Base-by-base conservation (phyloP, 2,113 vertebrate genomes). In the Dicentrarchus labrax region DNA sequence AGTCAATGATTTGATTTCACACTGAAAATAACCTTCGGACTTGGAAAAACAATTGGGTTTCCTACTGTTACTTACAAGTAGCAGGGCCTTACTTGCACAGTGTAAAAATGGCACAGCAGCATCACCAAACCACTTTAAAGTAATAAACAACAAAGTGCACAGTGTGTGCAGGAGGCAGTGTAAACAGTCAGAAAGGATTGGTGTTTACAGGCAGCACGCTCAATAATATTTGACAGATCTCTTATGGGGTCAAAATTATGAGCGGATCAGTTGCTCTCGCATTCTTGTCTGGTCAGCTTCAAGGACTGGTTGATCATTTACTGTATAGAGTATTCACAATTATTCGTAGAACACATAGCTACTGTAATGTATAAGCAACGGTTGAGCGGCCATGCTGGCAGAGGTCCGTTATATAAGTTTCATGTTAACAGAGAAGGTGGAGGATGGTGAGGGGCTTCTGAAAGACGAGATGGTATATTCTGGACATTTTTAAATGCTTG, bases 1-100 rank as follows among this genome's bases (percentile, higher is more conserved):
- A 47, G 47, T 83, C 24, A 76, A 8, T 76, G 61, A 72, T 79
- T 79, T 41, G 11, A 78, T 66, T 30, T 65, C 41, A 64, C 21
- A 30, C 13, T 5, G 22, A 15, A 76, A 61, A 19, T 59, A 65
- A 21, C n/a, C 30, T 67, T 13, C 15, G 4, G 15, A 48, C n/a
- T 38, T 69, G 6, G 2, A 73, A 79, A 72, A 68, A 47, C 2
- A 43, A 41, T 16, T 53, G 11, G 22, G 6, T 62, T 62, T 73
- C 47, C 47, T 41, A 5, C 15, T 41, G 6, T 7, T 43, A 19
- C 50, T 60, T 16, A 41, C 19, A 60, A 71, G 51, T 21, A 38
- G 15, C 13, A 50, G 17, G 56, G n/a, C n/a, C 12, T 54, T 53
- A 4, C 11, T 66, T 21, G 21, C 17, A 72, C 17, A 78, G 15